These are phyloP conservation scores for Oceanodroma leucorhoa DNA, from an alignment of 2,797 vertebrate genomes.

Conservation along the genomic window DNA sequence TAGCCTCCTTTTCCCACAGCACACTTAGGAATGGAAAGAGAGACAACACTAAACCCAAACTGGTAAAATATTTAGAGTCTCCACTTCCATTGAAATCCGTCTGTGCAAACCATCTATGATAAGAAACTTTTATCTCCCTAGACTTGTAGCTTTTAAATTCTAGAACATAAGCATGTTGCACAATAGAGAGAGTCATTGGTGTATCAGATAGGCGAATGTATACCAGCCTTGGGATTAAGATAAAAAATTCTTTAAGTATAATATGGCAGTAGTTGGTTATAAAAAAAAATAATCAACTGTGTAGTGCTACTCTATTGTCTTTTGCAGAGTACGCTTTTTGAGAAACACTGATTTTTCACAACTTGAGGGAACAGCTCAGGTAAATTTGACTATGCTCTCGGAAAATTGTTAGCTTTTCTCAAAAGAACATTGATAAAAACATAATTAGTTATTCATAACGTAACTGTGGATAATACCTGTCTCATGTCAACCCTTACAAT, in stretches of 20 bases:
- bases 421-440: background rate
- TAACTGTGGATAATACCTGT: background rate
- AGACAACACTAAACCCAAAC: background rate
- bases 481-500: background rate
- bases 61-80: background rate
- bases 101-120: background rate
- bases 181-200: rapidly evolving
- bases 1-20: background rate
- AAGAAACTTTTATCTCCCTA: background rate
- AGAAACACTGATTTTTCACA: background rate
- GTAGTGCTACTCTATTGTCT: background rate
- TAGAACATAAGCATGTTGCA: background rate
- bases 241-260: background rate
- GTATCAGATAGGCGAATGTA: background rate
- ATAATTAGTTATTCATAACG: background rate
- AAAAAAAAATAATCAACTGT: background rate
- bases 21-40: background rate
- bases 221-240: background rate
- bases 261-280: background rate
- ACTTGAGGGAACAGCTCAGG: background rate
- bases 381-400: background rate
- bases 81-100: background rate
- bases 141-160: background rate
- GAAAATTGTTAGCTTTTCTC: background rate
- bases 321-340: background rate